Evolutionary conservation across 1,140 invertebrate genomes (phyloP), one percentile per base, ranked within the genome.

Genomic region (Sitobion miscanthi): DNA sequence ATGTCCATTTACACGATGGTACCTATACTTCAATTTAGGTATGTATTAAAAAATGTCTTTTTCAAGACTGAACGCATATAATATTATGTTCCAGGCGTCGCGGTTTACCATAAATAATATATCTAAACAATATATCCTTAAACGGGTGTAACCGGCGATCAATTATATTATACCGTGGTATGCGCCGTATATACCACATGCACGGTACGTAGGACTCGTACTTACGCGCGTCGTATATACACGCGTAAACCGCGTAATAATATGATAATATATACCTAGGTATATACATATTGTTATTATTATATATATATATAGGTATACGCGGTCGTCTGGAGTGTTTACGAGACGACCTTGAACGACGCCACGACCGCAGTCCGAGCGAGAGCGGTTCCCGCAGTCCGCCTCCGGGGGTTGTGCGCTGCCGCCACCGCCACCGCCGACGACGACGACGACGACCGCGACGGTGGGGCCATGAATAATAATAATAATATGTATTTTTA

Each of bases 341-440:
- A 5, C 30, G 86, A 57, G 49, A 42, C 52, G 88, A 57, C 88
- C 88, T 89, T 42, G 88, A 42, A 89, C 88, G 62, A 77, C 14
- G 62, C n/a, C 62, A 52, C 88, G 88, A 89, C 49, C 88, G 88
- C 38, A 57, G 52, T 88, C 86, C 47, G 85, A 86, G 85, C 42
- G 30, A 47, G 23, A 47, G n/a, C 77, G 17, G 77, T 83, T 38
- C 25, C n/a, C 23, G 49, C 87, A 42, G 87, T 89, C 35, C 52
- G 87, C 87, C 87, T 89, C 87, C 87, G 87, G 87, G n/a, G 87
- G n/a, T 88, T 20, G 30, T 21, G 7, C 14, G 30, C 47, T 30
- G 86, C n/a, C 86, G 17, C 30, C 14, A 30, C 35, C 52, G 49
- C 47, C 14, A 14, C 45, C 45, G 86, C 20, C 86, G 14, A 14